Base-by-base conservation (phyloP, 2,113 vertebrate genomes). In the Helogale parvula region DNA sequence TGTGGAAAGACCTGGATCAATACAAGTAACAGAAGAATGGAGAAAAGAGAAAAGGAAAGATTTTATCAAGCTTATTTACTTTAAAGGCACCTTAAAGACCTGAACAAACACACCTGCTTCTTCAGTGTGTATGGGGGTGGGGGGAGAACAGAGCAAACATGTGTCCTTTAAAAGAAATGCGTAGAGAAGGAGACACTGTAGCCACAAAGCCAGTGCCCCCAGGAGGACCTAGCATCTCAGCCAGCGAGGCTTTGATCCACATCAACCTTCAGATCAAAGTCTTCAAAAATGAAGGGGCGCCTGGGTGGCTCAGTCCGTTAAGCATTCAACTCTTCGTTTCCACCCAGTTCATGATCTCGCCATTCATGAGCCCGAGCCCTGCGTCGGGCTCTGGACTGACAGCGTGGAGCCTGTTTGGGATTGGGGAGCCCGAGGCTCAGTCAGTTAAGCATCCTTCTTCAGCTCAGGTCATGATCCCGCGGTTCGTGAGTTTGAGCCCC, bases 31-130 rank as follows among this genome's bases (percentile, higher is more conserved):
- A 45, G 93, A 57, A 89, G 94, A 94, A 92, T 14, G 76, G 68
- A 94, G 91, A 54, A 92, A 88, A 83, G 84, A 90, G 97, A 38
- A 33, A 96, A 95, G 86, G 87, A 93, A 96, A 96, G 93, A 80
- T 91, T 90, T 95, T 96, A 97, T 98, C 90, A 80, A 89, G 68
- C 33, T 79, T 97, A 13, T 97, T 94, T 96, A 63, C 86, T 95
- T 96, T 92, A 50, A 94, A 88, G 87, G 45, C 60, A 35, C 83
- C 54, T 38, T 93, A 97, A 97, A 88, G 93, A 95, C 96, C 95
- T 97, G 85, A 81, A 68, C 38, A 97, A 98, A 97, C 90, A 97
- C 94, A 98, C 97, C 97, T 57, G 74, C 88, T 96, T 82, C 79
- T 85, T 80, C 89, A 93, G 92, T 3, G 57, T 86, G 1, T 0